A percentile compares a stretch with the other conserved stretches of the same genome.
Evolutionary conservation across 2,888 invertebrate genomes (phyloP).

Genomic region (Diaperis boleti): DNA sequence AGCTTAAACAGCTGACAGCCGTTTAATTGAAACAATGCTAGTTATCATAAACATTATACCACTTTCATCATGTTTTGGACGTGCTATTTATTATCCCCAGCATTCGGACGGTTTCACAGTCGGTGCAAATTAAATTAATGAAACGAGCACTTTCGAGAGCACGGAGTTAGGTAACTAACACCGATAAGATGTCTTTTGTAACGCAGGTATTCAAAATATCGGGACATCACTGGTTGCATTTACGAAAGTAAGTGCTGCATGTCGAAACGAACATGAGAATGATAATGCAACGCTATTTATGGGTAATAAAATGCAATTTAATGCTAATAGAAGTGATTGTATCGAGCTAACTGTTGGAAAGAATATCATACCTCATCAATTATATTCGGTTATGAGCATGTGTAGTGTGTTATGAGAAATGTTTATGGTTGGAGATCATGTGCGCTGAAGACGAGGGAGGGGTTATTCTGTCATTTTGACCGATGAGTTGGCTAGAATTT

Average conservation of each 20-base stretch:
- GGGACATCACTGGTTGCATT: too few relatives aligned
- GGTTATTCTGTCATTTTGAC: too few relatives aligned
- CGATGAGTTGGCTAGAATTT: too few relatives aligned
- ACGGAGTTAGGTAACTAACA: not conserved
- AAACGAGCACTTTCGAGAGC: too few relatives aligned
- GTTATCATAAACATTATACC: too few relatives aligned
- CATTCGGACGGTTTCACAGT: too few relatives aligned
- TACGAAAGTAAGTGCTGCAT: not conserved
- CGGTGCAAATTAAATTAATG: too few relatives aligned
- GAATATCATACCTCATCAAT: not conserved
- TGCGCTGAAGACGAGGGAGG: not conserved
- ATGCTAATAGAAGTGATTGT: not conserved
- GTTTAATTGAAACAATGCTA: not conserved
- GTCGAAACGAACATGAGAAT: not conserved
- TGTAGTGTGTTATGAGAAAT: not conserved
- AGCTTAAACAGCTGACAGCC: not conserved
- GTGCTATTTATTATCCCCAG: too few relatives aligned
- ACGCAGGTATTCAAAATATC: not conserved
- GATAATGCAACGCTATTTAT: slow-evolving; percentile 1
- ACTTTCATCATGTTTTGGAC: too few relatives aligned
- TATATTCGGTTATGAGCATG: not conserved
- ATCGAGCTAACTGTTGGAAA: not conserved
- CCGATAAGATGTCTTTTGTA: not conserved
- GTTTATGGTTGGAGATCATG: too few relatives aligned
- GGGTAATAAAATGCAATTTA: slow-evolving; percentile 2